Conservation (phyloP, 2,888 invertebrate genomes). For the Monochamus alternatus region DNA sequence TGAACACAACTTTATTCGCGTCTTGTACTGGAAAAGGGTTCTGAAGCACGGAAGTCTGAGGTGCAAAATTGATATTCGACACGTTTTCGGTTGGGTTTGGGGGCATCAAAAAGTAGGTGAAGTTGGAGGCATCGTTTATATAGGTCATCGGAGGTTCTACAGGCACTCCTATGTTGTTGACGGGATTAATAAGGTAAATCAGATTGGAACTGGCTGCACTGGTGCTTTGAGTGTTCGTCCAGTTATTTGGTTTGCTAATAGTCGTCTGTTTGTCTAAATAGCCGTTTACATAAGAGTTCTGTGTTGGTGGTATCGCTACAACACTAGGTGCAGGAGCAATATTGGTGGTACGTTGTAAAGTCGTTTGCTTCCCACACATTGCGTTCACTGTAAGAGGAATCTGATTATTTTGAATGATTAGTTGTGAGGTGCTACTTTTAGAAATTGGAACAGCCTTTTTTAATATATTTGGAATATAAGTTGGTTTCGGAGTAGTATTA, state of each 20-base stretch:
- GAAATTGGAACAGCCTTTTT: too few relatives aligned
- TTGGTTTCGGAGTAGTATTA: not conserved
- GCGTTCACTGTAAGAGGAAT: too few relatives aligned
- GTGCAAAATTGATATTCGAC: constrained; percentile 1
- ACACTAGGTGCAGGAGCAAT: not conserved
- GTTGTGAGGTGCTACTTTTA: too few relatives aligned
- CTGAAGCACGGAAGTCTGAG: not conserved
- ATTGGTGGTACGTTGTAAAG: not conserved
- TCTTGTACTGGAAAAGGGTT: constrained; percentile 1
- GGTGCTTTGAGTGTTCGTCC: not conserved
- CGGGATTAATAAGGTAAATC: constrained; percentile 25
- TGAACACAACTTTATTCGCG: constrained; percentile 11
- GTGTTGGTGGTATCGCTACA: not conserved
- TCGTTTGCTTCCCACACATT: not conserved
- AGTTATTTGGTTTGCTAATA: not conserved
- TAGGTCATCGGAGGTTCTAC: not conserved
- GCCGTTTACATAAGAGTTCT: not conserved
- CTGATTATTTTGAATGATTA: too few relatives aligned
- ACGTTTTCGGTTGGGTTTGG: constrained; percentile 11
- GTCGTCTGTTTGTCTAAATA: not conserved
- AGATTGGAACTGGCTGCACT: constrained; percentile 6
- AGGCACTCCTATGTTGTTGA: not conserved
- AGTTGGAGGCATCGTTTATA: constrained; percentile 7
- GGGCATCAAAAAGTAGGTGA: constrained; percentile 15
- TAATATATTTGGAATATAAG: too few relatives aligned